Percentiles rank a stretch among this genome's conserved stretches.
phyloP scores from a whole-genome alignment of 2,888 invertebrate genomes.

The Cancer borealis region DNA sequence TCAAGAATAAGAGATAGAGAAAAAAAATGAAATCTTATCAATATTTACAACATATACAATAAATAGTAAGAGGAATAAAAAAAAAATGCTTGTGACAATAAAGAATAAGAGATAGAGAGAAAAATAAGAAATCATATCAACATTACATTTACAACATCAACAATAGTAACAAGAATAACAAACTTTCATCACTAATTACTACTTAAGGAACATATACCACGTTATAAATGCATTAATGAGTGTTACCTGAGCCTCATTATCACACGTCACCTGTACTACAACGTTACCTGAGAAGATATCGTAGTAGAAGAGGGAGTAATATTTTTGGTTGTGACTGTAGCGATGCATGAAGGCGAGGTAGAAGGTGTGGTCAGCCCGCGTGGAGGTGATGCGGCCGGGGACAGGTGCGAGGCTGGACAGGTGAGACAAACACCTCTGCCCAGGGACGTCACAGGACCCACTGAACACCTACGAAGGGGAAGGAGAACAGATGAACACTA shows the following conservation, averaged over 20 bases:
- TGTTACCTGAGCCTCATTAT: not conserved
- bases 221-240: no score
- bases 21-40: not conserved
- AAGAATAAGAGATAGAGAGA: not conserved
- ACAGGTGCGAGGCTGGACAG: slow-evolving; percentile 57
- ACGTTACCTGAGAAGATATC: slow-evolving; percentile 82
- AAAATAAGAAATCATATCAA: not conserved
- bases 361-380: slow-evolving; percentile 82
- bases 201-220: no score
- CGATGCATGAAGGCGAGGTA: slow-evolving; percentile 94
- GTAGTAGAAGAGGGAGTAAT: slow-evolving; percentile 86
- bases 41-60: no score
- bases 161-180: not conserved
- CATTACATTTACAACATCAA: not conserved
- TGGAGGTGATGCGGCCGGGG: not conserved
- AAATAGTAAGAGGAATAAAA: not conserved
- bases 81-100: no score
- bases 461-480: slow-evolving; percentile 27
- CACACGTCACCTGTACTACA: not conserved
- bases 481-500: not conserved
- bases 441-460: slow-evolving; percentile 58
- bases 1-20: not conserved
- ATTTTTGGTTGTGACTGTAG: slow-evolving; percentile 89
- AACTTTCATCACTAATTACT: no score
- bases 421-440: slow-evolving; percentile 65